Evolutionary conservation across 2,888 invertebrate genomes (phyloP).

Genomic region (Pseudanteris insignis): DNA sequence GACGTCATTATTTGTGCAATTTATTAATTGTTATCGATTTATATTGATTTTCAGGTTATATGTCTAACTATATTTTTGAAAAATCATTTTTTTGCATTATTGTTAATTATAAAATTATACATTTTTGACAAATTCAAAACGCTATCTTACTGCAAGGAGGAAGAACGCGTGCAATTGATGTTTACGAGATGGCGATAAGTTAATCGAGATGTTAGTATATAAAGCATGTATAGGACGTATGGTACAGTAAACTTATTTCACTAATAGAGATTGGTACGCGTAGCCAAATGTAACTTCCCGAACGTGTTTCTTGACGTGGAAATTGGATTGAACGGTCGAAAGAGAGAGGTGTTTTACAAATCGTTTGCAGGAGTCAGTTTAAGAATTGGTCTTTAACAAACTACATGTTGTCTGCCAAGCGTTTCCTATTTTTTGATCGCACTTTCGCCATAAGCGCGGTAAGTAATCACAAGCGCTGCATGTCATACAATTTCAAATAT

Average conservation of each 20-base stretch:
- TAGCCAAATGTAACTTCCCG: conserved; percentile 27
- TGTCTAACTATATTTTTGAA: no score
- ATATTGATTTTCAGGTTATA: no score
- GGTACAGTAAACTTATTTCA: conserved; percentile 29
- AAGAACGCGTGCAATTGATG: no score
- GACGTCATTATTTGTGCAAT: no score
- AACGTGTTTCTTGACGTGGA: conserved; percentile 21
- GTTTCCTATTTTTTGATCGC: conserved; percentile 24
- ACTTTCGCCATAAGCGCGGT: conserved; percentile 30
- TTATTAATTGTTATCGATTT: no score
- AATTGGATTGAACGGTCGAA: conserved; percentile 14
- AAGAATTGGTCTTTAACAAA: conserved; percentile 15
- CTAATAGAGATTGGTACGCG: conserved; percentile 23
- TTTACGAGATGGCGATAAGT: conserved; percentile 14
- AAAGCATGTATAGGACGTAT: conserved; percentile 13
- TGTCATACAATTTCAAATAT: no score
- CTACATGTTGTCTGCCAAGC: conserved; percentile 27
- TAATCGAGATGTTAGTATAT: conserved; percentile 21
- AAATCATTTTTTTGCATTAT: no score
- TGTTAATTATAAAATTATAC: no score
- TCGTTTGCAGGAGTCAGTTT: conserved; percentile 16
- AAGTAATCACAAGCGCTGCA: no score
- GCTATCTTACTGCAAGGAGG: no score
- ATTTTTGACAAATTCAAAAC: no score
- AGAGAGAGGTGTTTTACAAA: conserved; percentile 16